These are phyloP conservation scores for Nysson spinosus DNA, from an alignment of 2,888 invertebrate genomes.

Conservation along the genomic window DNA sequence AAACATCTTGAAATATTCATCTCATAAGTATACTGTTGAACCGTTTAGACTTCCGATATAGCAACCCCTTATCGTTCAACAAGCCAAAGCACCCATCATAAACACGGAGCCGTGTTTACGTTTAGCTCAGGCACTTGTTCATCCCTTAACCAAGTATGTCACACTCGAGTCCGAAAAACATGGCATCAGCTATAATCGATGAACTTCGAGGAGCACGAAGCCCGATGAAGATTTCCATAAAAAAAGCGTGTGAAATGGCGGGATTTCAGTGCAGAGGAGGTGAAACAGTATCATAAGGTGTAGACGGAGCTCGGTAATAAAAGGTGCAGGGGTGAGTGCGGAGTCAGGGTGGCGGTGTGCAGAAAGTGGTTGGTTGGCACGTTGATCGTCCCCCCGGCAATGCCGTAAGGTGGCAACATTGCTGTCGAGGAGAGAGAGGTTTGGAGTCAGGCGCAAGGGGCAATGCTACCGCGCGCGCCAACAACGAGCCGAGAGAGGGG, in stretches of 20 bases:
- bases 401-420: slow-evolving; percentile 55
- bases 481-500: slow-evolving; percentile 17
- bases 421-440: slow-evolving; percentile 32
- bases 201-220: slow-evolving; percentile 4
- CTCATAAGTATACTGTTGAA: too few relatives aligned
- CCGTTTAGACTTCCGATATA: too few relatives aligned
- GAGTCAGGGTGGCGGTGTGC: background rate
- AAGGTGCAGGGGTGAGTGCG: background rate
- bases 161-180: too few relatives aligned
- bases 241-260: slow-evolving; percentile 11
- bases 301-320: slow-evolving; percentile 12
- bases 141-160: too few relatives aligned
- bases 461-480: slow-evolving; percentile 52
- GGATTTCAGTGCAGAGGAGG: slow-evolving; percentile 20
- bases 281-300: background rate
- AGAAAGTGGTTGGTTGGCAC: background rate
- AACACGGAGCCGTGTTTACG: too few relatives aligned
- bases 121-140: too few relatives aligned
- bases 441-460: slow-evolving; percentile 41
- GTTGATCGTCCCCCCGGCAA: slow-evolving; percentile 51
- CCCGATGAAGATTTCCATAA: too few relatives aligned
- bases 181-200: slow-evolving; percentile 34
- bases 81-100: too few relatives aligned
- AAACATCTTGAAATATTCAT: too few relatives aligned
- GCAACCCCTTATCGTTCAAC: too few relatives aligned